Conservation (phyloP, 2,888 invertebrate genomes). For the Stenchaetothrips biformis region DNA sequence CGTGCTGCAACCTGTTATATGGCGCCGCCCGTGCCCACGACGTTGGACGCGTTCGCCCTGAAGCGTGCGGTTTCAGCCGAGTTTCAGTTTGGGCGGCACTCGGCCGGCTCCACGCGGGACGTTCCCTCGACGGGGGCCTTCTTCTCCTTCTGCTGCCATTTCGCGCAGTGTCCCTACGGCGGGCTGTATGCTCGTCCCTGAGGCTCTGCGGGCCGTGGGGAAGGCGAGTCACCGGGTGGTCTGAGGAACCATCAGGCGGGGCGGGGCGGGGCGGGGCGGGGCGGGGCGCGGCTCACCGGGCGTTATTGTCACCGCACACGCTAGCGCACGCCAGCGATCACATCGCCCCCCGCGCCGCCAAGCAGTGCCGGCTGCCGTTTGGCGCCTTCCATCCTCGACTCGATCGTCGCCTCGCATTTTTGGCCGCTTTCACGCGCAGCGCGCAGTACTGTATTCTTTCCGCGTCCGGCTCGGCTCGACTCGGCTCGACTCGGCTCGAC, state of each 20-base stretch:
- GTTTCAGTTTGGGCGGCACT: too few relatives aligned
- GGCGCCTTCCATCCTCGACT: not conserved
- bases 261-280: not conserved
- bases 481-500: too few relatives aligned
- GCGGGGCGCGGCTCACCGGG: not conserved
- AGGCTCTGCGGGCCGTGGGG: not conserved
- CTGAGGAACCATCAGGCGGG: slow-evolving; percentile 7
- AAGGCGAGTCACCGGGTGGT: slow-evolving; percentile 10
- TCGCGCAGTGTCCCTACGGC: not conserved
- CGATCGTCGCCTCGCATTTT: not conserved
- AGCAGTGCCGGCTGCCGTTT: not conserved
- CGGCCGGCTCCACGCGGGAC: too few relatives aligned
- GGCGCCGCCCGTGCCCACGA: too few relatives aligned
- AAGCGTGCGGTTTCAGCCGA: too few relatives aligned
- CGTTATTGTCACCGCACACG: slow-evolving; percentile 21
- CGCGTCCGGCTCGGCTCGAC: not conserved
- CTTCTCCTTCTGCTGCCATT: too few relatives aligned
- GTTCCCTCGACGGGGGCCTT: too few relatives aligned
- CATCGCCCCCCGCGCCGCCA: not conserved
- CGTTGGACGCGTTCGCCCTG: too few relatives aligned
- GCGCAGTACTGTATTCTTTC: not conserved
- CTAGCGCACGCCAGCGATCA: slow-evolving; percentile 8
- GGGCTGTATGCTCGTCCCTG: not conserved
- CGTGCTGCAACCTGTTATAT: not conserved
- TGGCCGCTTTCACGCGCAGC: not conserved